phyloP scores from a whole-genome alignment of 1,140 invertebrate genomes.

The Pemphigus obesinymphae region DNA sequence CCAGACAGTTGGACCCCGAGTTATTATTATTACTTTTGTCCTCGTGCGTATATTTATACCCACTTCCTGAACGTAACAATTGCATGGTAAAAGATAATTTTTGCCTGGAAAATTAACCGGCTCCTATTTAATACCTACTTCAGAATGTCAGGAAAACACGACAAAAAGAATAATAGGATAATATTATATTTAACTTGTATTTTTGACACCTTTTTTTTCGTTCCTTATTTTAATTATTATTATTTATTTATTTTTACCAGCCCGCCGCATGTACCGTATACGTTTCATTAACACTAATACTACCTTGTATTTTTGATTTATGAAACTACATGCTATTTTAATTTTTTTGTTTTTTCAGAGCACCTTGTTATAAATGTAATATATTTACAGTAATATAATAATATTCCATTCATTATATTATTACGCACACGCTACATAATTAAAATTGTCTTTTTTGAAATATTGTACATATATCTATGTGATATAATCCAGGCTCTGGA shows the following conservation, averaged over 20 bases:
- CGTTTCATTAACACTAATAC: background rate
- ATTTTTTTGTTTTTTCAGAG: background rate
- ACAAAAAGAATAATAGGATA: constrained; percentile 20
- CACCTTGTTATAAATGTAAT: too few species aligned
- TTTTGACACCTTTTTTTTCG: background rate
- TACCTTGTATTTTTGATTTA: background rate
- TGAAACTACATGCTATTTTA: background rate
- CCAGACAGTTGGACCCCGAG: background rate
- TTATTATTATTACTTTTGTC: background rate
- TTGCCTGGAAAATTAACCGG: background rate
- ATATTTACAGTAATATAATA: too few species aligned
- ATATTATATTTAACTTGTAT: background rate
- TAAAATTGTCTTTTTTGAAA: too few species aligned
- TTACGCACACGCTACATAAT: too few species aligned
- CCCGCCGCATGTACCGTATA: background rate
- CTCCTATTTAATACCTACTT: background rate
- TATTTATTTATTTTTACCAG: background rate
- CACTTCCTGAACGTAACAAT: constrained; percentile 8
- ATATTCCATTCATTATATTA: too few species aligned
- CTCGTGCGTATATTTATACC: too few species aligned
- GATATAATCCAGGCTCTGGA: too few species aligned
- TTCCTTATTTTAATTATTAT: background rate
- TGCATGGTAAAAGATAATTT: constrained; percentile 22
- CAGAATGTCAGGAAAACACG: background rate
- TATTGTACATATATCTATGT: too few species aligned